Conservation (phyloP, 2,113 vertebrate species). For the Glareola pratincola region DNA sequence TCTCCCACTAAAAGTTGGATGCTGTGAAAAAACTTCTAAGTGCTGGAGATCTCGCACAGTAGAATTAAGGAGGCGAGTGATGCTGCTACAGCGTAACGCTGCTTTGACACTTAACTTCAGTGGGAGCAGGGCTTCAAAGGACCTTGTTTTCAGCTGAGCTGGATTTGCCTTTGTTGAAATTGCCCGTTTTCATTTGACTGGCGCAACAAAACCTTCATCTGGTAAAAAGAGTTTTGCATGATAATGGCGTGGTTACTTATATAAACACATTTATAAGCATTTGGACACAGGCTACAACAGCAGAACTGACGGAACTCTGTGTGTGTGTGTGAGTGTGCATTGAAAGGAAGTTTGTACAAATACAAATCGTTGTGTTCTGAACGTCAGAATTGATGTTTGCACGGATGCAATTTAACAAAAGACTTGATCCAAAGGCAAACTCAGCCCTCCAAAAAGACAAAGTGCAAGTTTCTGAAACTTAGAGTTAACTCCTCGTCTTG, state of each 20-base stretch:
- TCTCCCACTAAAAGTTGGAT: background rate
- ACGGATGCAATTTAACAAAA: background rate
- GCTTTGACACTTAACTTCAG: background rate
- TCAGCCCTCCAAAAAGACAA: background rate
- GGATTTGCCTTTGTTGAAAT: background rate
- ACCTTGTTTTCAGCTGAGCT: background rate
- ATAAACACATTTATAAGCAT: background rate
- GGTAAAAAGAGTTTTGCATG: background rate
- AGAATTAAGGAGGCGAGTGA: background rate
- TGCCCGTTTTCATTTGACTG: background rate
- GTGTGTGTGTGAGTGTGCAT: accelerated
- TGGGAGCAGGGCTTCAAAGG: background rate
- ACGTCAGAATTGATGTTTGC: background rate
- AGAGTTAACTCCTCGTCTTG: background rate
- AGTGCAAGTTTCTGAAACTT: background rate
- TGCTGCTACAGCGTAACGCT: background rate
- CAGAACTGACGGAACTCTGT: background rate
- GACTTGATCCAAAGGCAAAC: background rate
- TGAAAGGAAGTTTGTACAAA: background rate
- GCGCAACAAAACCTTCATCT: background rate
- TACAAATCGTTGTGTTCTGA: background rate
- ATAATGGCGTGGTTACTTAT: background rate
- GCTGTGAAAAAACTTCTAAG: background rate
- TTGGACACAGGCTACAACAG: background rate
- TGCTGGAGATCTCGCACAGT: background rate